Conservation (phyloP, 2,113 vertebrate genomes). For the Hydrolagus affinis region DNA sequence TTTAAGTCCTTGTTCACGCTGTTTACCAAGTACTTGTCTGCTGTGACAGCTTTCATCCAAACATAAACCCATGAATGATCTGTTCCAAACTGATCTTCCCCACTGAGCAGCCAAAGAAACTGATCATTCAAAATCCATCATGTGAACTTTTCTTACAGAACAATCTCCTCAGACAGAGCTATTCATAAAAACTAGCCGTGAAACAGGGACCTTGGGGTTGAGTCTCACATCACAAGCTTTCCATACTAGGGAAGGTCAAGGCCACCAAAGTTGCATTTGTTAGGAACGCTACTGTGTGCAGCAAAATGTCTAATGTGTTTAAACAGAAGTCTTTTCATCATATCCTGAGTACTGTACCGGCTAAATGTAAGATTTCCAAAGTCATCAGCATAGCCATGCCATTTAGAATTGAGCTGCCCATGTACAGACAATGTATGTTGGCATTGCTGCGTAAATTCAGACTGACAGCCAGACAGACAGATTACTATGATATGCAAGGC, state of each 20-base stretch:
- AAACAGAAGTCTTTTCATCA: conserved; percentile 18
- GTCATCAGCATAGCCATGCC: neutral
- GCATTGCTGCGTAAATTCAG: neutral
- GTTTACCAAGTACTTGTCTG: conserved; percentile 96
- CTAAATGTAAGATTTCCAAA: conserved; percentile 20
- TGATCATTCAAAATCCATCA: conserved; percentile 88
- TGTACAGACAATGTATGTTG: neutral
- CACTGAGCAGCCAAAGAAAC: conserved; percentile 83
- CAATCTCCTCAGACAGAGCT: conserved; percentile 81
- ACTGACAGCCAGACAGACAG: conserved; percentile 11
- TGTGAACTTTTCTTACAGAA: conserved; percentile 89
- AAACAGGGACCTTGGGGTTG: conserved; percentile 62
- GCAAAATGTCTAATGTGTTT: conserved; percentile 6
- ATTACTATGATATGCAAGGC: neutral
- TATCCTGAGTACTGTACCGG: conserved; percentile 1
- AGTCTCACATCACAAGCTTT: conserved; percentile 81
- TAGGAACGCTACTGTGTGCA: conserved; percentile 33
- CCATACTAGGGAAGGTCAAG: conserved; percentile 64
- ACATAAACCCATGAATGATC: conserved; percentile 86
- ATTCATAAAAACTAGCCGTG: conserved; percentile 69
- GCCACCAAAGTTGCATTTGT: conserved; percentile 81
- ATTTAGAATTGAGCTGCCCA: neutral
- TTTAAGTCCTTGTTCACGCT: conserved; percentile 98
- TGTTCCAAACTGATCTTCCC: conserved; percentile 90
- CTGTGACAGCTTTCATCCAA: conserved; percentile 93